Conservation (phyloP, 2,888 invertebrate genomes). For the Synanthedon formicaeformis region DNA sequence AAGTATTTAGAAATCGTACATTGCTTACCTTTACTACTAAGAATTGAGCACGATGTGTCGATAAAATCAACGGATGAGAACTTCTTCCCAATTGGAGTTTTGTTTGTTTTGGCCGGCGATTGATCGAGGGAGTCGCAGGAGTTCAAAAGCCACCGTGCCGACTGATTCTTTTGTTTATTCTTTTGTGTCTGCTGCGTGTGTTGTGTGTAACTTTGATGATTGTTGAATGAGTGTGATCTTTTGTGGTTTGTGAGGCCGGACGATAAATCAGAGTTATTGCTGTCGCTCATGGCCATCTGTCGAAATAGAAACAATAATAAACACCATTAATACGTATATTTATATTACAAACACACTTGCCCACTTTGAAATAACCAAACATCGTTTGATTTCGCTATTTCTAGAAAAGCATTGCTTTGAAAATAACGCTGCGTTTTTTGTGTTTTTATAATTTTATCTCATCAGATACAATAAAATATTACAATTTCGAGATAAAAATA, state of each 20-base stretch:
- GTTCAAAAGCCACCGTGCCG: constrained; percentile 60
- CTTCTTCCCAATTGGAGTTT: constrained; percentile 69
- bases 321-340: neutral
- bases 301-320: constrained; percentile 13
- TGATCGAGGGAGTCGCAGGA: constrained; percentile 65
- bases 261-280: constrained; percentile 62
- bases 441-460: neutral
- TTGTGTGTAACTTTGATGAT: constrained; percentile 77
- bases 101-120: constrained; percentile 50
- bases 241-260: constrained; percentile 73
- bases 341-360: constrained; percentile 3
- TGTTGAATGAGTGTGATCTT: constrained; percentile 78
- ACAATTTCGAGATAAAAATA: no score
- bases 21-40: constrained; percentile 66
- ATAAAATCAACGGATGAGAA: constrained; percentile 69
- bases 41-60: constrained; percentile 67
- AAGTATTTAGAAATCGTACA: neutral
- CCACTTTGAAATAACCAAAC: no score
- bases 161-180: constrained; percentile 73
- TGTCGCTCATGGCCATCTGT: constrained; percentile 76
- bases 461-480: no score
- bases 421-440: neutral
- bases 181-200: constrained; percentile 71
- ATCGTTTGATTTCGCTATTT: neutral
- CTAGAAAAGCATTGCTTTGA: neutral